Base-by-base conservation (phyloP, 2,888 invertebrate genomes). In the Apeira syringaria region DNA sequence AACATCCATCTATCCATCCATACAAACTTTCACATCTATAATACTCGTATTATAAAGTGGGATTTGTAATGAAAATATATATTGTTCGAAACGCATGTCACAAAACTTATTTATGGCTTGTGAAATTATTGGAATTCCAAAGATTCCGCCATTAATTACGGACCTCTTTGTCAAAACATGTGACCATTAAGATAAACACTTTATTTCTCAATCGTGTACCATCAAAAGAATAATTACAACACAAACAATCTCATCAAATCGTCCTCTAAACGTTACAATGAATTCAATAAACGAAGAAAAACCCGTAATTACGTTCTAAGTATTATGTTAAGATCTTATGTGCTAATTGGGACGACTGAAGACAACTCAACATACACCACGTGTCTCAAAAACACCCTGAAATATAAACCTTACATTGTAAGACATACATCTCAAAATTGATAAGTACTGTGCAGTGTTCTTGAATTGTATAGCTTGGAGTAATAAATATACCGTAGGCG, bases 271-370 rank as follows among this genome's bases (percentile, higher is more conserved):
- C 27, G 15, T 34, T 27, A 55, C 54, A 55, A 55, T 39, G 12
- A 31, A 42, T 13, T 42, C 50, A 55, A 53, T 55, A 53, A 52
- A 42, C 36, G 52, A 56, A 56, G 50, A 53, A 50, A 56, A 47
- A 47, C 40, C 44, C 5, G 53, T 56, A 56, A 56, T 56, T 53
- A 56, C 45, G 32, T 39, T 50, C 56, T 53, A 56, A 56, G 56
- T 56, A 53, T 50, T 48, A 49, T 53, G 56, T 56, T 49, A 53
- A 48, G 43, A 53, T 44, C 53, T 50, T 51, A 55, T 60, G 63
- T 72, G 71, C 76, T 79, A 78, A 80, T 79, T 80, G 77, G 77
- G 53, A 62, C 60, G 65, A 48, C 42, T 45, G 50, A 31, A 24
- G 9, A 50, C 29, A 25, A 12, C 35, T 9, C 3, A 7, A 24